Evolutionary conservation across 2,113 vertebrate species (phyloP).

Genomic region (Acanthochromis polyacanthus): DNA sequence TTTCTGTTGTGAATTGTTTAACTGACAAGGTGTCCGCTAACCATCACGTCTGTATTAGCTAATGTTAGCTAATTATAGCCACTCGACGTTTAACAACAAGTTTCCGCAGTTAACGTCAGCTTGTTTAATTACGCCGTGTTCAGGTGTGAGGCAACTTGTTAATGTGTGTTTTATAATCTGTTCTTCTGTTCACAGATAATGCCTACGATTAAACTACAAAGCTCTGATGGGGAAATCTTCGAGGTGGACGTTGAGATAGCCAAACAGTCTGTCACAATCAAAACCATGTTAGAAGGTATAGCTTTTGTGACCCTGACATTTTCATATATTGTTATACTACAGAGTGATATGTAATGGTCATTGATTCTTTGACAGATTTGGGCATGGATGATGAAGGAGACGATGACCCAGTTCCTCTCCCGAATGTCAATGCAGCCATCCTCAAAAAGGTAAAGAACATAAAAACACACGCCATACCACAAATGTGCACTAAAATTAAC

Average conservation of each 20-base stretch:
- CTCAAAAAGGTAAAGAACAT: conserved; percentile 92
- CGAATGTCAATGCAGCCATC: conserved; percentile 98
- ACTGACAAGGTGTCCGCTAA: not conserved
- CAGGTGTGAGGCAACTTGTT: accelerated
- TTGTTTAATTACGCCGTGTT: too few relatives aligned
- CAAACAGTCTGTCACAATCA: conserved; percentile 99
- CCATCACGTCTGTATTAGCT: not conserved
- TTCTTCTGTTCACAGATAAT: conserved; percentile 81
- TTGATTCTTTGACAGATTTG: conserved; percentile 86
- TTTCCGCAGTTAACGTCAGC: not conserved
- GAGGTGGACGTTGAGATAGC: conserved; percentile 99
- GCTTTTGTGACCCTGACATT: not conserved
- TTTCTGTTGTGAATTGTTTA: accelerated
- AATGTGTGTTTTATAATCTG: not conserved
- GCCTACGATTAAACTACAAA: conserved; percentile 99
- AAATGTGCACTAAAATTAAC: too few relatives aligned
- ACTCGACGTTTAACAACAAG: not conserved
- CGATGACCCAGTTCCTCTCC: conserved; percentile 98
- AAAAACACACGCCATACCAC: not conserved
- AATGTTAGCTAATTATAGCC: conserved; percentile 3
- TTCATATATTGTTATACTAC: not conserved
- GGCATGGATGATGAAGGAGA: conserved; percentile 99
- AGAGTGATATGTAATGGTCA: not conserved
- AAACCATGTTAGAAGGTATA: conserved; percentile 99
- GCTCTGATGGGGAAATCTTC: conserved; percentile 99